Conservation (phyloP, 2,113 vertebrate species). For the Syrrhaptes paradoxus region DNA sequence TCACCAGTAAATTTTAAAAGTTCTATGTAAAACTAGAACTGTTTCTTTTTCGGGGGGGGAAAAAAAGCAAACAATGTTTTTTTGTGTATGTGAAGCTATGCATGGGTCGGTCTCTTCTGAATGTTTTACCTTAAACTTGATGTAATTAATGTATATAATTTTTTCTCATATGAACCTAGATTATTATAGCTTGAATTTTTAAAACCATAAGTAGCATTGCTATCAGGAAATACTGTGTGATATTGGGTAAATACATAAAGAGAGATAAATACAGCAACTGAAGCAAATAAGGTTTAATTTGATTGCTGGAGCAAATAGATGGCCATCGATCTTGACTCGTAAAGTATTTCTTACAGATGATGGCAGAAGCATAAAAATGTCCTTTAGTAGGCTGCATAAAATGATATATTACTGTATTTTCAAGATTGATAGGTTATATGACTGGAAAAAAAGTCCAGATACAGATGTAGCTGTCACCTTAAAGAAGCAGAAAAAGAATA, state of each 20-base stretch:
- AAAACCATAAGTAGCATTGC: not conserved
- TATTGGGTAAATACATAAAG: not conserved
- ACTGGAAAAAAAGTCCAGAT: conserved; percentile 98
- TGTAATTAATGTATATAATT: not conserved
- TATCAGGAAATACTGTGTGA: not conserved
- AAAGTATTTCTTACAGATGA: not conserved
- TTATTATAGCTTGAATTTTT: not conserved
- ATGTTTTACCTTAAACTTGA: not conserved
- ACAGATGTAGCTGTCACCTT: conserved; percentile 89
- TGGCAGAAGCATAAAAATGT: not conserved
- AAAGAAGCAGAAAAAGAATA: conserved; percentile 99
- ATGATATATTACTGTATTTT: conserved; percentile 5
- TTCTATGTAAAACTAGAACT: not conserved
- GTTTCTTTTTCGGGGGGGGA: too few species aligned
- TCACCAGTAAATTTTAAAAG: not conserved
- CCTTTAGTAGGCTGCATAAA: not conserved
- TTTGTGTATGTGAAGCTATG: not conserved
- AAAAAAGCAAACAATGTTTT: not conserved
- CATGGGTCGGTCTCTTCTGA: not conserved
- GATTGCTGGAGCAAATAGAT: not conserved
- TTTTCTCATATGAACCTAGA: not conserved
- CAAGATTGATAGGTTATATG: conserved; percentile 96
- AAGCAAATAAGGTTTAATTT: not conserved
- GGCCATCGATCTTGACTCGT: not conserved
- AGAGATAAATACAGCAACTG: not conserved